Evolutionary conservation across 1,140 invertebrate genomes (phyloP).

Genomic region (Nasonia vitripennis): DNA sequence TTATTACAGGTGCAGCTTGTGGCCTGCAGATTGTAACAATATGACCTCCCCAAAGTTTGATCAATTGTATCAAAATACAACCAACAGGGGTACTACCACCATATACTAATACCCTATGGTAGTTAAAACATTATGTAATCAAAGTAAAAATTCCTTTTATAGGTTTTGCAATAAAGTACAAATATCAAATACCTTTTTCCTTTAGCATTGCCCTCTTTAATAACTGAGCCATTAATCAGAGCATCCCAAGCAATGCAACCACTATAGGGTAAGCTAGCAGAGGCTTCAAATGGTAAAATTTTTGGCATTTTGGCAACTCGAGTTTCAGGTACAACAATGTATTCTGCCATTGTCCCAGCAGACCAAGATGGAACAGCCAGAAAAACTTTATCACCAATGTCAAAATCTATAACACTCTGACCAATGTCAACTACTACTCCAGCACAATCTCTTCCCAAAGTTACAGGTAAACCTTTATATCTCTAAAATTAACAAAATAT

Average conservation of each 20-base stretch:
- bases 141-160: not conserved
- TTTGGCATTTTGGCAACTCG: slow-evolving; percentile 80
- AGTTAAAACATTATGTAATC: slow-evolving; percentile 10
- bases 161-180: not conserved
- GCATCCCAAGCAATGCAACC: slow-evolving; percentile 82
- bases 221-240: slow-evolving; percentile 76
- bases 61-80: slow-evolving; percentile 83
- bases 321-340: slow-evolving; percentile 77
- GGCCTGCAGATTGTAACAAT: slow-evolving; percentile 77
- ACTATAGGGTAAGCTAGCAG: slow-evolving; percentile 83
- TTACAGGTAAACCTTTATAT: slow-evolving; percentile 77
- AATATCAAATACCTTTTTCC: slow-evolving; percentile 76
- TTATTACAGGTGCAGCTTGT: slow-evolving; percentile 74
- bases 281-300: slow-evolving; percentile 80
- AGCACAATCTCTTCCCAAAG: slow-evolving; percentile 82
- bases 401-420: slow-evolving; percentile 76
- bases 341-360: slow-evolving; percentile 79
- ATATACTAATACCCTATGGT: slow-evolving; percentile 80
- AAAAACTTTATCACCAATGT: slow-evolving; percentile 82
- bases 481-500: slow-evolving; percentile 66
- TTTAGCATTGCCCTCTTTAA: slow-evolving; percentile 75
- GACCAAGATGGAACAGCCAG: slow-evolving; percentile 78
- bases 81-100: slow-evolving; percentile 83
- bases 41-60: slow-evolving; percentile 81
- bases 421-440: slow-evolving; percentile 82